phyloP scores from a whole-genome alignment of 1,140 invertebrate species.

The Anagrus nilaparvatae region DNA sequence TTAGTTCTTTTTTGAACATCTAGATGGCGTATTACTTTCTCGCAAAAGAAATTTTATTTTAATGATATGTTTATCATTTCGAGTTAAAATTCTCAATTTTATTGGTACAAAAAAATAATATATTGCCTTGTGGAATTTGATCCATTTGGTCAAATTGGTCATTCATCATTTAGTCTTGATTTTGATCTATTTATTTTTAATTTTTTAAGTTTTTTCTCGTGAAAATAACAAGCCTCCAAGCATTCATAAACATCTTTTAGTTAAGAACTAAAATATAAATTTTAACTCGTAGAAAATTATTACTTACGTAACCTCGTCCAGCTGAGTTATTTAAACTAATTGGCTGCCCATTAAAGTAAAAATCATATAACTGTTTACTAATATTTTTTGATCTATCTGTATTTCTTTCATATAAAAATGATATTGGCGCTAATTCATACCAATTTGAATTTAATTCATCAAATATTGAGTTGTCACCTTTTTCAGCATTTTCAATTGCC shows the following conservation, averaged over 20 bases:
- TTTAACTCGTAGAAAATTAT: not conserved
- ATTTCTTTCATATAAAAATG: constrained; percentile 42
- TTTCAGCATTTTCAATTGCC: constrained; percentile 22
- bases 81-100: too few species aligned
- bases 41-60: too few species aligned
- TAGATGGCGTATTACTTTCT: too few species aligned
- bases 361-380: constrained; percentile 33
- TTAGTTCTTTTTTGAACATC: too few species aligned
- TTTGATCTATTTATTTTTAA: too few species aligned
- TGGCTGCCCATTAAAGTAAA: constrained; percentile 31
- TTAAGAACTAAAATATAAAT: not conserved
- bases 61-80: too few species aligned
- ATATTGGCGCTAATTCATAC: constrained; percentile 40
- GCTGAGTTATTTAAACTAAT: constrained; percentile 26
- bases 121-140: too few species aligned
- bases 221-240: too few species aligned
- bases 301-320: constrained; percentile 23
- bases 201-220: too few species aligned
- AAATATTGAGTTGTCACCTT: constrained; percentile 30
- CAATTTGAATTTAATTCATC: constrained; percentile 39
- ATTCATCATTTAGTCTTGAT: too few species aligned
- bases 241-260: not conserved
- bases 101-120: too few species aligned
- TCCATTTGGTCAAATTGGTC: too few species aligned
- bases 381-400: constrained; percentile 35